Base-by-base conservation (phyloP, 2,888 invertebrate genomes). In the Spodoptera picta region DNA sequence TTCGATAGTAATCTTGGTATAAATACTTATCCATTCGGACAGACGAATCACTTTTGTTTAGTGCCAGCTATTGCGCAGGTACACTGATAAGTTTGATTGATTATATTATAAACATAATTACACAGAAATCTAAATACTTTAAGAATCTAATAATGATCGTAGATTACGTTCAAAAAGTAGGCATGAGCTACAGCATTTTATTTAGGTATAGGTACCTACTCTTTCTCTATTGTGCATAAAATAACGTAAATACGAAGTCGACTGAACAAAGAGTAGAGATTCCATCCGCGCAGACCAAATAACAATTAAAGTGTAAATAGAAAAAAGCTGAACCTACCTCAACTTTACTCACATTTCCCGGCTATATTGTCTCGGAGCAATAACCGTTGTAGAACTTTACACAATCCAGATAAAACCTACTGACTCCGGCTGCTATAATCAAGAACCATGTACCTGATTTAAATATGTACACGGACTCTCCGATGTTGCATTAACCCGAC, bases 401-500 rank as follows among this genome's bases (percentile, higher is more conserved):
- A 78, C 78, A 74, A 79, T 79, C 79, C 75, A 79, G 79, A 80
- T 80, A 80, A 80, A 77, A 78, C 75, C 55, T 23, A 67, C 73
- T 69, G 75, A 77, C 74, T 80, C 72, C 54, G 61, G 55, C 67
- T 81, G 78, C 71, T 79, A 80, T 89, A 90, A 90, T 90, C 89
- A 89, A 86, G 85, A 82, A 70, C 69, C 81, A 73, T 87, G 85
- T 85, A 80, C 78, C 88, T 88, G 87, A 90, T 91, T 90, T 90
- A 83, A 90, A 91, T 91, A 88, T 87, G 86, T 84, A 88, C 85
- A 86, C 80, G 81, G 78, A 69, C 78, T 80, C 72, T 55, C 53
- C 79, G 70, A 75, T 83, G 84, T 75, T 73, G 76, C 80, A 73
- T 81, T 78, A 74, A 75, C 63, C 70, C 78, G 73, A 75, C 66